Evolutionary conservation across 2,113 vertebrate genomes (phyloP).

Genomic region (Dunckerocampus dactyliophorus): DNA sequence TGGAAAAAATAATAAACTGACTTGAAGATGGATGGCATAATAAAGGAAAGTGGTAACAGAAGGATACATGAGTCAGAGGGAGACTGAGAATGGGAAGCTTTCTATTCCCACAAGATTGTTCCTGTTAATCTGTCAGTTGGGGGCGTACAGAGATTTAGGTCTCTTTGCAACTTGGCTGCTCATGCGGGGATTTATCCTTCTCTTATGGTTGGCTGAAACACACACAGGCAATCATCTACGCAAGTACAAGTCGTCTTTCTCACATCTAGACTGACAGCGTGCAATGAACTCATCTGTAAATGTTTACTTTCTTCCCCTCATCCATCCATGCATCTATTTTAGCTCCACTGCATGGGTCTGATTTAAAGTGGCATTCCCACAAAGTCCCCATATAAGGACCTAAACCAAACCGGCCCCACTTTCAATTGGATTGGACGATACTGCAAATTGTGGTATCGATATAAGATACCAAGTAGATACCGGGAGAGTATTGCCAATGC

Average conservation of each 20-base stretch:
- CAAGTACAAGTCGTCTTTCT: constrained; percentile 15
- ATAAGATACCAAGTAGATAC: no score
- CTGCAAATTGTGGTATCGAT: no score
- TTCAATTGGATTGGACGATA: no score
- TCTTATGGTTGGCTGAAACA: constrained; percentile 14
- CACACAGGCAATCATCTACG: constrained; percentile 3
- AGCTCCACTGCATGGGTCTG: no score
- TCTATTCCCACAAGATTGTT: constrained; percentile 68
- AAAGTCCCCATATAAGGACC: constrained; percentile 67
- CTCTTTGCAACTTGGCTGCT: constrained; percentile 31
- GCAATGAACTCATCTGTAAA: neutral
- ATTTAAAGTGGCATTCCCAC: neutral
- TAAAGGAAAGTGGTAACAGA: neutral
- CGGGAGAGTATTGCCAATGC: no score
- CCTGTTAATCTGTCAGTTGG: constrained; percentile 25
- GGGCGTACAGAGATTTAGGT: constrained; percentile 28
- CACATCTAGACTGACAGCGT: neutral
- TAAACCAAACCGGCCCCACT: constrained; percentile 30
- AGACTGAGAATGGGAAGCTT: constrained; percentile 22
- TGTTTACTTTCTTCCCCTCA: no score
- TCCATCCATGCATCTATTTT: no score
- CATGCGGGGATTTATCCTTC: constrained; percentile 43
- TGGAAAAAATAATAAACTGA: neutral
- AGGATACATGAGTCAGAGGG: constrained; percentile 13
- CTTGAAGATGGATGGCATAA: constrained; percentile 11